These are phyloP conservation scores for Amphipoea oculea DNA, from an alignment of 2,888 invertebrate species.

Conservation along the genomic window DNA sequence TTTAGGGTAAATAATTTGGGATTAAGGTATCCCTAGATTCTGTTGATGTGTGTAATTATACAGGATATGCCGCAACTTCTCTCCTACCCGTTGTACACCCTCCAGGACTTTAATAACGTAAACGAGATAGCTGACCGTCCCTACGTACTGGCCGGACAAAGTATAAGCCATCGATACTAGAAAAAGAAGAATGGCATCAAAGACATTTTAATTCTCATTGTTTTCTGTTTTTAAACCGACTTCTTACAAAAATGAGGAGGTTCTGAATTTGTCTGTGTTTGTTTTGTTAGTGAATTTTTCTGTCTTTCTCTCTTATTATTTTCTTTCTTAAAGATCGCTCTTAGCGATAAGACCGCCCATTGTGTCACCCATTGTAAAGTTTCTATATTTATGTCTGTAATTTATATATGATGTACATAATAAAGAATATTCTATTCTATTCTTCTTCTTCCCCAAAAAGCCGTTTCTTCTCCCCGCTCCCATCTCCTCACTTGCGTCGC, in stretches of 20 bases:
- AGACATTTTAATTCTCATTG: not conserved
- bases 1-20: no score
- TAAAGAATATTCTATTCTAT: no score
- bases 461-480: slow-evolving; percentile 12
- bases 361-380: no score
- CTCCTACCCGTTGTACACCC: not conserved
- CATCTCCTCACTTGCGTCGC: not conserved
- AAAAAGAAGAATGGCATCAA: not conserved
- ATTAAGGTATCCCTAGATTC: no score
- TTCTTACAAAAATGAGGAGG: not conserved
- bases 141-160: not conserved
- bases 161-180: not conserved
- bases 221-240: not conserved
- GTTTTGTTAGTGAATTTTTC: not conserved
- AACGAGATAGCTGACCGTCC: not conserved
- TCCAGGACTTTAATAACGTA: not conserved
- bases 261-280: not conserved
- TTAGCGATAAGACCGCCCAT: no score
- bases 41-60: not conserved
- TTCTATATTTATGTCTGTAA: no score
- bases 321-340: no score
- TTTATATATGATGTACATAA: no score
- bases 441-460: not conserved
- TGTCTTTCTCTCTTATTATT: not conserved
- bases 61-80: not conserved